Evolutionary conservation across 2,113 vertebrate species (phyloP), one percentile per base, ranked within the genome.

Genomic region (Edolisoma coerulescens): DNA sequence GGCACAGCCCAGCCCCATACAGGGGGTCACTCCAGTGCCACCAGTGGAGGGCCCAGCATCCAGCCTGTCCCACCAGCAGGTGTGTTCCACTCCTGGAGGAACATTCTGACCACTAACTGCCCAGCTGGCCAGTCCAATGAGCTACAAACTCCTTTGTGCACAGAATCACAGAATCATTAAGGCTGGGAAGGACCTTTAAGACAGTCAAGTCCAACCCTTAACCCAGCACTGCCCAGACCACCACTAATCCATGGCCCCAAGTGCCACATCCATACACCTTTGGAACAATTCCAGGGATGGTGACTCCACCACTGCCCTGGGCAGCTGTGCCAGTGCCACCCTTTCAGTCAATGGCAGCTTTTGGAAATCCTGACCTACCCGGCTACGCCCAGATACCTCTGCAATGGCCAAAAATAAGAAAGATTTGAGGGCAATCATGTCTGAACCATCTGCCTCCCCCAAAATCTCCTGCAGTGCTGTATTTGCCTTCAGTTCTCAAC

Each of bases 1-100:
- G 52, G 21, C 2, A 4, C 53, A 49, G 5, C 18, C 50, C 3
- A 4, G 13, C 18, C 44, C 33, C 8, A 2, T 4, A 4, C 3
- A 2, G 4, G 53, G 3, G 1, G 42, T 63, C 44, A 35, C 24
- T 47, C 11, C 30, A 60, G 67, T 28, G 53, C 37, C 53, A 42
- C 14, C 2, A 3, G 42, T 27, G 47, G 23, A 76, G 42, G 20
- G 17, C 37, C 64, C 63, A 80, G 59, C n/a, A 35, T 8, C 1
- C 15, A 89, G 33, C 30, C 27, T 42, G 26, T 50, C 44, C 63
- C 20, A 3, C 18, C 57, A 52, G 18, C 54, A 37, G 41, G 15
- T 13, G 10, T 13, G 15, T 50, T 69, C 6, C 0, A 13, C 30
- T 68, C 37, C 44, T 47, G 26, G 21, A 69, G 53, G 44, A 57